phyloP scores from a whole-genome alignment of 2,113 vertebrate genomes.

The Bungarus multicinctus region DNA sequence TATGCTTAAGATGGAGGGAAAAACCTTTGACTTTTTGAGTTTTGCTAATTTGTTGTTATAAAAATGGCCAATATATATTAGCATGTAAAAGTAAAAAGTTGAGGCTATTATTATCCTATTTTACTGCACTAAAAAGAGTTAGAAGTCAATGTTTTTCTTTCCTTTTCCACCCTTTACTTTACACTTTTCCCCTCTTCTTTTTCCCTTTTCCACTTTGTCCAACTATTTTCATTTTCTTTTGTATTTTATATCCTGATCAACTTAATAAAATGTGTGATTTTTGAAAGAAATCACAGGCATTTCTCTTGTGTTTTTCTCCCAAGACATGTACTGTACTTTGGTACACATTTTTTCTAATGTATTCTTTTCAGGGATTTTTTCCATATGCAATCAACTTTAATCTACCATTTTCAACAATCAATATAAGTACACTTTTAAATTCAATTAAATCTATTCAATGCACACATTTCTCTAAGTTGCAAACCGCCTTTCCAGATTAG shows the following conservation, averaged over 20 bases:
- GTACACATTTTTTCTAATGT: background rate
- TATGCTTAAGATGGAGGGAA: background rate
- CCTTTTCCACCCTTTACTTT: too few species aligned
- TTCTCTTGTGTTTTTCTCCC: background rate
- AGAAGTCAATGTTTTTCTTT: background rate
- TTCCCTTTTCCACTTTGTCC: background rate
- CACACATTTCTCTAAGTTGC: background rate
- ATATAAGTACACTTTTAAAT: background rate
- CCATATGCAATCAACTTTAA: background rate
- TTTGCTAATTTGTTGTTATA: background rate
- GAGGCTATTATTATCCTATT: background rate
- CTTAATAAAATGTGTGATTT: background rate
- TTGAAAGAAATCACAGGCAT: background rate
- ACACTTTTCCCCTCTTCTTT: too few species aligned
- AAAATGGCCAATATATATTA: background rate
- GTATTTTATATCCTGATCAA: background rate
- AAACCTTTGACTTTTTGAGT: background rate
- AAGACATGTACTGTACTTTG: background rate
- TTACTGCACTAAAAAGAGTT: background rate
- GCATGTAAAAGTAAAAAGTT: background rate
- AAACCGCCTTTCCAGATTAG: background rate
- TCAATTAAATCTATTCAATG: background rate
- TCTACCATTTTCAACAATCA: background rate
- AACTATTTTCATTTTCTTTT: background rate
- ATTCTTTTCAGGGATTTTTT: background rate